Conservation (phyloP, 2,113 vertebrate genomes). For the Gnathonemus longibarbis region DNA sequence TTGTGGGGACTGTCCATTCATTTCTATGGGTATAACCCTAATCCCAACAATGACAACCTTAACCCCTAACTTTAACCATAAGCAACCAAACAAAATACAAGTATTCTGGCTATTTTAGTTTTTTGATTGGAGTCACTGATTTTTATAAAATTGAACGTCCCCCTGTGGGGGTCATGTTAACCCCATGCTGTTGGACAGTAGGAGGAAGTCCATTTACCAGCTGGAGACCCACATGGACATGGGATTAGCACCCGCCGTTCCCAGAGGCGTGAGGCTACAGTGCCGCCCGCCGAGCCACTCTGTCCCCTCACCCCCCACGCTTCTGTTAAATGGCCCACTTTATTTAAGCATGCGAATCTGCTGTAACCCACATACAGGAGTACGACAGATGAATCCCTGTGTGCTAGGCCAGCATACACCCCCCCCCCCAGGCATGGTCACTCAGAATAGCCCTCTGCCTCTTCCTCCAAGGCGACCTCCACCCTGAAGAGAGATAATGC, state of each 20-base stretch:
- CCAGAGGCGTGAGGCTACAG: background rate
- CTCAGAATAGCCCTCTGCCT: background rate
- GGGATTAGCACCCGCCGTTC: background rate
- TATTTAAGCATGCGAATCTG: background rate
- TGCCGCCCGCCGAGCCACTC: background rate
- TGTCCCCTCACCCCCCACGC: background rate
- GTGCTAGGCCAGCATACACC: background rate
- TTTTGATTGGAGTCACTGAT: too few species aligned
- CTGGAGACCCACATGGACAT: background rate
- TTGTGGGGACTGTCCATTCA: background rate
- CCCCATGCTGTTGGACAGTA: background rate
- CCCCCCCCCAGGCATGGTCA: background rate
- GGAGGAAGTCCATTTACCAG: background rate
- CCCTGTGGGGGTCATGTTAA: background rate
- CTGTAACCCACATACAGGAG: background rate
- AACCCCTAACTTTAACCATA: background rate
- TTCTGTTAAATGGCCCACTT: background rate
- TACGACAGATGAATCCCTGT: background rate
- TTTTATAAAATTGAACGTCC: background rate
- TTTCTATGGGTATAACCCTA: background rate
- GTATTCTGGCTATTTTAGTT: too few species aligned
- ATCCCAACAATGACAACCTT: background rate
- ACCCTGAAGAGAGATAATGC: background rate
- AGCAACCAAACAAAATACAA: background rate
- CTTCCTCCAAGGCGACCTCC: background rate